A percentile compares a stretch with the other conserved stretches of the same genome.
These are phyloP conservation scores for Eulemur rufifrons DNA, from an alignment of 2,113 vertebrate genomes.

Conservation along the genomic window DNA sequence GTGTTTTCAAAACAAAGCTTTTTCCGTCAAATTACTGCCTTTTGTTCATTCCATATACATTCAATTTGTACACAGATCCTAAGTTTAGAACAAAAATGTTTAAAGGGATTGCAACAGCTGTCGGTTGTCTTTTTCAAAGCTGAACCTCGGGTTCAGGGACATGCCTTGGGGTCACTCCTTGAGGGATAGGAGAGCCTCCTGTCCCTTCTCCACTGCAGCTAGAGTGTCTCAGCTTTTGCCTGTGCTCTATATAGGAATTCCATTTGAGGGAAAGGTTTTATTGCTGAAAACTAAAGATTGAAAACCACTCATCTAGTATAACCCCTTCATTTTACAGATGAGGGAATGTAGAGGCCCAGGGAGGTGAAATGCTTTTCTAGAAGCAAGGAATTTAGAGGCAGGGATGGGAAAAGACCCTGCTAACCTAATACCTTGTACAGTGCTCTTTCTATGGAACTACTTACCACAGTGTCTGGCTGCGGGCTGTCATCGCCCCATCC, in stretches of 20 bases:
- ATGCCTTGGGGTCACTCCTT: too few species aligned
- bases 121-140: background rate
- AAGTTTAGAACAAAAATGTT: background rate
- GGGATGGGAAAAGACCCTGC: background rate
- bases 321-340: background rate
- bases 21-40: background rate
- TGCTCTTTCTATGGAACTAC: background rate
- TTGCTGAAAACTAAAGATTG: background rate
- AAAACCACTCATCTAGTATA: background rate
- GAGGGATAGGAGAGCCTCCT: background rate
- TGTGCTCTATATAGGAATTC: background rate
- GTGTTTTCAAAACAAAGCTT: background rate
- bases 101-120: background rate
- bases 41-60: background rate
- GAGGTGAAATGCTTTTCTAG: background rate
- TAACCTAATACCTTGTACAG: fast-evolving
- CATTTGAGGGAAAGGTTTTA: background rate
- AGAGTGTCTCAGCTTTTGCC: background rate
- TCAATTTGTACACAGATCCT: background rate
- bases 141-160: background rate
- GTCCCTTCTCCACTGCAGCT: background rate
- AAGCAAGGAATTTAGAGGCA: background rate
- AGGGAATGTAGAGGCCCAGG: background rate
- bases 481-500: background rate
- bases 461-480: background rate